Conservation (phyloP, 2,797 vertebrate genomes). For the Acropternis orthonyx region DNA sequence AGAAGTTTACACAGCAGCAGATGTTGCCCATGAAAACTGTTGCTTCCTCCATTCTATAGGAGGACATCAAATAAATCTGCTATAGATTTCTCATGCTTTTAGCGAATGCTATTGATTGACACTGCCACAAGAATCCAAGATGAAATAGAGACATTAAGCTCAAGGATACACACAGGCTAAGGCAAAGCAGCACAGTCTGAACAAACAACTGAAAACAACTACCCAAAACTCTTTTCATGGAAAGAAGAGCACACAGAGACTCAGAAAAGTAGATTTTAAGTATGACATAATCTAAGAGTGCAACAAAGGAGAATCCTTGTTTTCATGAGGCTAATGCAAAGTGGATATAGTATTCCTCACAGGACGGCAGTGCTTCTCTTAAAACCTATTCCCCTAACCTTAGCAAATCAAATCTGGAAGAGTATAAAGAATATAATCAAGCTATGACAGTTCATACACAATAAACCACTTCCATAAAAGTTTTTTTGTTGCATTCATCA, state of each 20-base stretch:
- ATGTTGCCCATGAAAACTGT: not conserved
- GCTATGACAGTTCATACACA: not conserved
- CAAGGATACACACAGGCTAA: not conserved
- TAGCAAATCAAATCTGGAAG: not conserved
- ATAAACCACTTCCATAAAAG: not conserved
- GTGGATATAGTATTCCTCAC: not conserved
- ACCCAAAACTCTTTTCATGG: not conserved
- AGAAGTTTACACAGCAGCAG: not conserved
- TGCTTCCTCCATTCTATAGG: not conserved
- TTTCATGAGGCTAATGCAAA: not conserved
- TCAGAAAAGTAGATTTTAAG: not conserved
- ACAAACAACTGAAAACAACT: not conserved
- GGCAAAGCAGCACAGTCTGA: not conserved
- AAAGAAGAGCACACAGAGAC: not conserved
- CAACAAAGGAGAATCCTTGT: not conserved
- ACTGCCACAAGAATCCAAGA: not conserved
- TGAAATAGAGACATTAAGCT: not conserved
- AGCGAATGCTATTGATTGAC: not conserved
- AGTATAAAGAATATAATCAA: not conserved
- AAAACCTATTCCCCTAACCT: not conserved
- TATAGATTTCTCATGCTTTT: not conserved
- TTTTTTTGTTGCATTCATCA: not conserved
- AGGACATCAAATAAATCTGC: not conserved
- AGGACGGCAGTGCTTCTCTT: not conserved
- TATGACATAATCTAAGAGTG: not conserved